phyloP scores from a whole-genome alignment of 2,113 vertebrate genomes.

The Pyxicephalus adspersus region DNA sequence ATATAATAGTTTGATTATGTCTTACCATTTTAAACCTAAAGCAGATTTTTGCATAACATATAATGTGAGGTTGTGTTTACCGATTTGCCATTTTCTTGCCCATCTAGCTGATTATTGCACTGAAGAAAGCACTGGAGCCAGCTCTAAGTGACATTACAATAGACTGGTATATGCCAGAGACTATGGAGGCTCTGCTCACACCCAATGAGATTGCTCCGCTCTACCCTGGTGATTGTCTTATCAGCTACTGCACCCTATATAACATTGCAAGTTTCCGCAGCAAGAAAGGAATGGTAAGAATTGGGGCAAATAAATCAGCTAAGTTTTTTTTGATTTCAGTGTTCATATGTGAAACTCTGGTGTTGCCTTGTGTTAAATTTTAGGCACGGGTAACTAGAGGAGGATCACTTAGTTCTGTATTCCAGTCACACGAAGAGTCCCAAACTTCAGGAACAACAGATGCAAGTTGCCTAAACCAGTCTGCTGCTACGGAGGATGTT shows the following conservation, averaged over 20 bases:
- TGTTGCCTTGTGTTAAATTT: not conserved
- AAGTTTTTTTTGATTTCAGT: not conserved
- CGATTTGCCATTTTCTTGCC: not conserved
- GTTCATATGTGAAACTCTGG: not conserved
- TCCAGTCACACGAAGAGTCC: conserved; percentile 81
- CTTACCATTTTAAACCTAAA: not conserved
- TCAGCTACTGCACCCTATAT: conserved; percentile 92
- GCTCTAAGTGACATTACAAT: conserved; percentile 91
- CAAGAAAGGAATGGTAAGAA: conserved; percentile 68
- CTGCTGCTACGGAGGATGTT: conserved; percentile 66
- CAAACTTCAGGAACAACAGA: conserved; percentile 67
- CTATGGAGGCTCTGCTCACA: conserved; percentile 91
- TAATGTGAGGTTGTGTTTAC: not conserved
- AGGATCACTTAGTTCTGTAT: conserved; percentile 68
- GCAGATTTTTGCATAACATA: not conserved
- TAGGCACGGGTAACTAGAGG: conserved; percentile 65
- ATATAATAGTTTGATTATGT: not conserved
- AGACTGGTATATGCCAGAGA: conserved; percentile 95
- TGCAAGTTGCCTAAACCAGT: conserved; percentile 66
- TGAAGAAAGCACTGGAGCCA: conserved; percentile 95
- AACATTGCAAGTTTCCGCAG: conserved; percentile 79
- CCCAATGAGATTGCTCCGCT: conserved; percentile 91
- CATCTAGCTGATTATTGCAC: conserved; percentile 85
- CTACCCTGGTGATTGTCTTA: conserved; percentile 86
- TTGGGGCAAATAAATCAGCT: not conserved